Conservation (phyloP, 2,888 invertebrate species). For the Cabera pusaria region DNA sequence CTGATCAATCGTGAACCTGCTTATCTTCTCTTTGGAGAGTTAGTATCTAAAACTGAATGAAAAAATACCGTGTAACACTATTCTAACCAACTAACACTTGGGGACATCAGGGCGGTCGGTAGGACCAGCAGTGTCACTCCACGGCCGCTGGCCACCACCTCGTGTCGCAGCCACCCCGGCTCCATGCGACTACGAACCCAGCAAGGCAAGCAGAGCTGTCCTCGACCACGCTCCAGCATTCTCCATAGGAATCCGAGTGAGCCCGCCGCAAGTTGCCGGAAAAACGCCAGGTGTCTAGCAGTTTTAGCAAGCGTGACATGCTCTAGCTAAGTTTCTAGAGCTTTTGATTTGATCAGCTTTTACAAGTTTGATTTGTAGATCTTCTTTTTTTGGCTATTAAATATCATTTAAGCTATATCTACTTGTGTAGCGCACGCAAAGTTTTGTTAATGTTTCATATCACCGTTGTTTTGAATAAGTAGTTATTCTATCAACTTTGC, state of each 20-base stretch:
- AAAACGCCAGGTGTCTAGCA: slow-evolving; percentile 79
- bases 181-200: slow-evolving; percentile 94
- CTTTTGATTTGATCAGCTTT: background rate
- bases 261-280: slow-evolving; percentile 66
- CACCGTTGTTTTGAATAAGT: no score
- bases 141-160: slow-evolving; percentile 89
- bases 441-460: no score
- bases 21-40: no score
- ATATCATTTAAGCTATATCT: no score
- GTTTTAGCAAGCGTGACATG: slow-evolving; percentile 16
- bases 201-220: slow-evolving; percentile 84
- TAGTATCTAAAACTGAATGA: no score
- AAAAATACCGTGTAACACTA: no score
- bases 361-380: background rate
- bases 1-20: no score
- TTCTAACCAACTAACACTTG: no score
- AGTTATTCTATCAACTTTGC: no score
- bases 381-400: no score
- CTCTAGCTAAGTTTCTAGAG: slow-evolving; percentile 27
- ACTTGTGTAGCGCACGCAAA: no score
- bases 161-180: slow-evolving; percentile 89
- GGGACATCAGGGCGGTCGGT: slow-evolving; percentile 83
- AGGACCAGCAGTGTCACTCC: slow-evolving; percentile 90
- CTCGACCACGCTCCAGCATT: slow-evolving; percentile 84
- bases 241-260: slow-evolving; percentile 84